Evolutionary conservation across 2,888 invertebrate species (phyloP), one percentile per base, ranked within the genome.

Genomic region (Amiota minor): DNA sequence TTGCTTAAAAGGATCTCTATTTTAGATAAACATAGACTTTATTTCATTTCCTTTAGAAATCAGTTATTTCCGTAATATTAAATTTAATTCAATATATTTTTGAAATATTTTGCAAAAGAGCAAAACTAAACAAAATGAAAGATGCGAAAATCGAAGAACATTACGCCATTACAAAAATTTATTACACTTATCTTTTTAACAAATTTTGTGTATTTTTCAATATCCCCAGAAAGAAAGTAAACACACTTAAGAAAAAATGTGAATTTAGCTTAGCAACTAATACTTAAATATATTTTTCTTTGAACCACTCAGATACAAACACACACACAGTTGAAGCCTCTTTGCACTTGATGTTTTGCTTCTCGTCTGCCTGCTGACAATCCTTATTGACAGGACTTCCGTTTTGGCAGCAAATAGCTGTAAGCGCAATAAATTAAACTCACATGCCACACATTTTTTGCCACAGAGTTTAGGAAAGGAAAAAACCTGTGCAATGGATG

Each of bases 331-430:
- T 84, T 83, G 20, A 59, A 56, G 56, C 59, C 18, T 9, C 59
- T 65, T 46, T 65, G 47, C 64, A 64, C 65, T 65, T 65, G 65
- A 65, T 18, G 65, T 20, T 11, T 62, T n/a, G 55, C 61, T 47
- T 61, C 73, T 77, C 72, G 75, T 71, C 56, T 70, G 78, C 53
- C 73, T 75, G 76, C 75, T 83, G 84, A 85, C 83, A 85, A 85
- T 84, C 83, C 83, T 77, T 84, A 83, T 85, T 83, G 83, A 83
- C 83, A 83, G 83, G 86, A 84, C 83, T 83, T 83, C 83, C 83
- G 83, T 77, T 76, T 81, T 83, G 86, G 83, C 86, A 84, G 83
- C 83, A 83, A 83, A 83, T 83, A 85, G 86, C 83, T 81, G 86
- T 79, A 78, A 83, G 80, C 77, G 77, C 84, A 81, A 83, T 83